phyloP scores from a whole-genome alignment of 2,113 vertebrate genomes.

The Rhodinocichla rosea region DNA sequence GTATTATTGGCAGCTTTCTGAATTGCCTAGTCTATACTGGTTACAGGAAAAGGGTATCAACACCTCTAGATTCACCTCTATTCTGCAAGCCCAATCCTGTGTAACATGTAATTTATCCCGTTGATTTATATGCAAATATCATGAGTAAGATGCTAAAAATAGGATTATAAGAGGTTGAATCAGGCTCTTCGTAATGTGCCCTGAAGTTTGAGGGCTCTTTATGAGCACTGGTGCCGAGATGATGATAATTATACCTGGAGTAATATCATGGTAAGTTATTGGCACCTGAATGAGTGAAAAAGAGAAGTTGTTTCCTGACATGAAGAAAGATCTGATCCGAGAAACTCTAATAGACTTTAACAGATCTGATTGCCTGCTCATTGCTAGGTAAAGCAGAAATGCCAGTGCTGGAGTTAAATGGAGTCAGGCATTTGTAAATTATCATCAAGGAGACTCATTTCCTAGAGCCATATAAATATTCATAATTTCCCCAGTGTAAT shows the following conservation, averaged over 20 bases:
- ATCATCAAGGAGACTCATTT: neutral
- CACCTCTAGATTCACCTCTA: neutral
- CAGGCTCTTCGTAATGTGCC: neutral
- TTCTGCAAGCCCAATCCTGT: neutral
- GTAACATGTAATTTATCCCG: neutral
- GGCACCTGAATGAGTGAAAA: neutral
- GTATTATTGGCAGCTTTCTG: neutral
- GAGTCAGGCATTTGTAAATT: neutral
- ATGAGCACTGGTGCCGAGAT: neutral
- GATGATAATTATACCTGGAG: neutral
- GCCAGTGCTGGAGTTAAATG: neutral
- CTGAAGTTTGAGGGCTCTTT: neutral
- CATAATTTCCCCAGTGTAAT: neutral
- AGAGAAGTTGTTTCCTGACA: neutral
- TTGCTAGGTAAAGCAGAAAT: neutral
- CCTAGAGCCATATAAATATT: neutral
- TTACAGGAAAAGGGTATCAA: neutral
- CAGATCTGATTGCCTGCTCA: neutral
- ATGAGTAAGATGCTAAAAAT: neutral
- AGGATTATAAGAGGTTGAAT: neutral
- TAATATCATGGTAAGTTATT: neutral
- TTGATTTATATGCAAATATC: constrained; percentile 15
- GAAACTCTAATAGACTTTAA: neutral
- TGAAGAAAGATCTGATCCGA: neutral
- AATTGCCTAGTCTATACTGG: neutral